phyloP scores from a whole-genome alignment of 2,888 invertebrate species.

The Odontocolon sp. region DNA sequence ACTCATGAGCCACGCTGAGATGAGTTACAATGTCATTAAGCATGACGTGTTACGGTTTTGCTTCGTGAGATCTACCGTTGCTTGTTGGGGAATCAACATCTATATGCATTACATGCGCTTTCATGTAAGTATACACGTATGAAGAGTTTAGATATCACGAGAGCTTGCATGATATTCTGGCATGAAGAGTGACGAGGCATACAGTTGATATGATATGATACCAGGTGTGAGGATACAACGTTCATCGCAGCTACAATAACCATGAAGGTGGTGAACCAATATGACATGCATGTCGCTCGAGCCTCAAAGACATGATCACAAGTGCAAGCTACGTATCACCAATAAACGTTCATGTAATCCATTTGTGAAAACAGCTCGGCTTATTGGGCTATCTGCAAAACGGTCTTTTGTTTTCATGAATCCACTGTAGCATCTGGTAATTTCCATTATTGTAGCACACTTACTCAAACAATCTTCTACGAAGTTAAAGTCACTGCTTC shows the following conservation, averaged over 20 bases:
- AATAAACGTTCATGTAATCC: conserved; percentile 3
- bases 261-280: no score
- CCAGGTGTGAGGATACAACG: conserved; percentile 5
- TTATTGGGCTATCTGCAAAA: conserved; percentile 23
- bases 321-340: neutral
- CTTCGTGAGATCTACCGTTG: conserved; percentile 23
- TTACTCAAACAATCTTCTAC: conserved; percentile 21
- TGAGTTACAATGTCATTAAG: conserved; percentile 61
- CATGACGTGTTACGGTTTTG: conserved; percentile 58
- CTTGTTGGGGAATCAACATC: conserved; percentile 29
- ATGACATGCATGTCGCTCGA: neutral
- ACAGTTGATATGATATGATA: neutral
- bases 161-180: conserved; percentile 9
- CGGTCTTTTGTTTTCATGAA: conserved; percentile 20
- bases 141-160: neutral
- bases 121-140: neutral
- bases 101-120: neutral
- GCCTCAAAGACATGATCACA: conserved; percentile 2
- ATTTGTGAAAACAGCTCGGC: neutral
- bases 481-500: neutral
- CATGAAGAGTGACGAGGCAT: conserved; percentile 25
- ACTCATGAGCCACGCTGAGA: conserved; percentile 48
- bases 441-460: no score
- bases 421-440: neutral
- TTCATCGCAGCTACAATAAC: conserved; percentile 1